Conservation (phyloP, 2,797 vertebrate species). For the Pseudopleuronectes americanus region DNA sequence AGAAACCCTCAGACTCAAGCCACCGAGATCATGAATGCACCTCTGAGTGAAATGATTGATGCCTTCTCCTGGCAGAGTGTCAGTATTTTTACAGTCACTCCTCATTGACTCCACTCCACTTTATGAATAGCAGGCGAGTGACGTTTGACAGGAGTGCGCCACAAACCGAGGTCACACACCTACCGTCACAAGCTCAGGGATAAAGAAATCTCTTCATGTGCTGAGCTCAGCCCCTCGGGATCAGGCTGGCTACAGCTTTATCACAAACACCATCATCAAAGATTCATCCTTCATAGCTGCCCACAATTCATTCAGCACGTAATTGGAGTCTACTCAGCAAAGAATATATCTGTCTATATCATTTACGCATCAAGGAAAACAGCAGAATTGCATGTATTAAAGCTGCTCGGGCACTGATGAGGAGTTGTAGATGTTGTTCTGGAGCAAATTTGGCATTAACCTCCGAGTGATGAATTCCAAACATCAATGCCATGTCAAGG, state of each 20-base stretch:
- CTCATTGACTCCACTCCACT: slow-evolving; percentile 17
- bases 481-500: slow-evolving; percentile 75
- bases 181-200: slow-evolving; percentile 44
- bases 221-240: slow-evolving; percentile 36
- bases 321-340: slow-evolving; percentile 62
- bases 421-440: slow-evolving; percentile 57
- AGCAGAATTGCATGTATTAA: slow-evolving; percentile 54
- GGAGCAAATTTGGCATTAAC: slow-evolving; percentile 61
- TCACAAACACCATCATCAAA: slow-evolving; percentile 56
- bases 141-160: slow-evolving; percentile 41
- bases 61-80: slow-evolving; percentile 36
- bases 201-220: slow-evolving; percentile 50
- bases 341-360: slow-evolving; percentile 58
- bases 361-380: slow-evolving; percentile 54
- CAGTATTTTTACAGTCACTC: slow-evolving; percentile 29
- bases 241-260: slow-evolving; percentile 45
- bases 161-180: slow-evolving; percentile 54
- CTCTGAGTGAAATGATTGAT: slow-evolving; percentile 22
- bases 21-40: too few species aligned
- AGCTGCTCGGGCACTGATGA: slow-evolving; percentile 60
- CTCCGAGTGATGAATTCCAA: slow-evolving; percentile 62
- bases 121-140: slow-evolving; percentile 13
- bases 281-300: slow-evolving; percentile 41
- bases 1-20: too few species aligned
- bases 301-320: slow-evolving; percentile 54